Conservation (phyloP, 1,140 invertebrate genomes). For the Drosophila arawakana region DNA sequence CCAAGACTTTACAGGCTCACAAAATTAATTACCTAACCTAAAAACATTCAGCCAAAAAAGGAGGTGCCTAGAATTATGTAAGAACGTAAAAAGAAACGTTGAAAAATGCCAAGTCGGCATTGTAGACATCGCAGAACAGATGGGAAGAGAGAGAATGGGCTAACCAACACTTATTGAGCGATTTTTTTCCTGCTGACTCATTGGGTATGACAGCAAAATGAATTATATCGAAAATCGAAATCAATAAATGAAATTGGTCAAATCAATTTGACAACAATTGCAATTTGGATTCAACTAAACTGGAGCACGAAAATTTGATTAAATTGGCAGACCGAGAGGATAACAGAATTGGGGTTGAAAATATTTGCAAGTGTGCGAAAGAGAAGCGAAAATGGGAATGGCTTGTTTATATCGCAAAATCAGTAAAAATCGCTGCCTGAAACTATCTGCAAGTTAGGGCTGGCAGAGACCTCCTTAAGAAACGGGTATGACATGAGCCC, state of each 20-base stretch:
- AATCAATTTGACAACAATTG: conserved; percentile 82
- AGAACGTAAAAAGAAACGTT: conserved; percentile 23
- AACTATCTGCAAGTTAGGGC: too few species aligned
- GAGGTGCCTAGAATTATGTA: conserved; percentile 53
- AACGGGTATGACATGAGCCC: too few species aligned
- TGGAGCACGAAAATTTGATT: conserved; percentile 73
- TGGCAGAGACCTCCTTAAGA: too few species aligned
- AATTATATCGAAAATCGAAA: conserved; percentile 81
- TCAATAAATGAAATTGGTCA: conserved; percentile 82
- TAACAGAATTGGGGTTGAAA: background rate
- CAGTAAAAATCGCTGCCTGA: too few species aligned
- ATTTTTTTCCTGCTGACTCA: conserved; percentile 60
- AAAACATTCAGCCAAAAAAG: conserved; percentile 58
- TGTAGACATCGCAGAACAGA: conserved; percentile 1
- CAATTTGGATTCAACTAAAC: conserved; percentile 60
- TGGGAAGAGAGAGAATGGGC: conserved; percentile 7
- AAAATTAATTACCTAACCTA: conserved; percentile 82
- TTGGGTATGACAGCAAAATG: conserved; percentile 74
- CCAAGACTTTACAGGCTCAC: conserved; percentile 75
- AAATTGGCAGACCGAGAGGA: conserved; percentile 28
- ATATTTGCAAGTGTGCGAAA: background rate
- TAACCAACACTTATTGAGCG: conserved; percentile 29
- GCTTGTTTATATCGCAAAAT: too few species aligned
- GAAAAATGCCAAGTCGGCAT: conserved; percentile 49
- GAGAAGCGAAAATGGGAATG: too few species aligned